These are phyloP conservation scores for Typhlichthys eigenmanni DNA, from an alignment of 2,797 vertebrate species.

Conservation along the genomic window DNA sequence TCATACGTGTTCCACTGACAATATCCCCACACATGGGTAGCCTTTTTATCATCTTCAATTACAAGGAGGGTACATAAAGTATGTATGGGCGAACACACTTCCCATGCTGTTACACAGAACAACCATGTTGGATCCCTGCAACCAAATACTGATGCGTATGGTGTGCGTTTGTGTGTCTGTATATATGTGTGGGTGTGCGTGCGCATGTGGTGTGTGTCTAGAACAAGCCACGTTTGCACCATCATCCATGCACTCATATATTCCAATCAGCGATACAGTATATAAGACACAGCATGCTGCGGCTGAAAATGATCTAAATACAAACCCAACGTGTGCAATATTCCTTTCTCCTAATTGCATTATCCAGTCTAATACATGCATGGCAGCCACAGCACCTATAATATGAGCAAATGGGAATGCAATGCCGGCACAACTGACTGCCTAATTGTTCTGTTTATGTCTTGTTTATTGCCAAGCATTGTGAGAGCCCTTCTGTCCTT, in stretches of 20 bases:
- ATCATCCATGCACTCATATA: background rate
- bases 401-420: constrained; percentile 40
- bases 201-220: constrained; percentile 2
- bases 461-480: constrained; percentile 50
- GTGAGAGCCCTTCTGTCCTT: constrained; percentile 21
- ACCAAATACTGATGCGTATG: constrained; percentile 27
- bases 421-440: constrained; percentile 43
- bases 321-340: constrained; percentile 34
- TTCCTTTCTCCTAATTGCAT: constrained; percentile 32
- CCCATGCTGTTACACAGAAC: constrained; percentile 7
- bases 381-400: constrained; percentile 23
- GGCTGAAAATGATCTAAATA: constrained; percentile 12
- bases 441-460: constrained; percentile 62
- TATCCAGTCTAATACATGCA: constrained; percentile 35
- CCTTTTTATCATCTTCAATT: constrained; percentile 62
- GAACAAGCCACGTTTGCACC: background rate
- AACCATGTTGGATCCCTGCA: constrained; percentile 22
- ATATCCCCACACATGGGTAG: constrained; percentile 44
- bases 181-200: constrained; percentile 5
- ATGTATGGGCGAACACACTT: constrained; percentile 48
- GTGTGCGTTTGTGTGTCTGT: constrained; percentile 1
- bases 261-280: constrained; percentile 16
- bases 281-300: constrained; percentile 18
- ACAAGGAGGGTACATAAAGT: constrained; percentile 39
- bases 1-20: constrained; percentile 51